phyloP scores from a whole-genome alignment of 2,113 vertebrate species.

The Sialia sialis region DNA sequence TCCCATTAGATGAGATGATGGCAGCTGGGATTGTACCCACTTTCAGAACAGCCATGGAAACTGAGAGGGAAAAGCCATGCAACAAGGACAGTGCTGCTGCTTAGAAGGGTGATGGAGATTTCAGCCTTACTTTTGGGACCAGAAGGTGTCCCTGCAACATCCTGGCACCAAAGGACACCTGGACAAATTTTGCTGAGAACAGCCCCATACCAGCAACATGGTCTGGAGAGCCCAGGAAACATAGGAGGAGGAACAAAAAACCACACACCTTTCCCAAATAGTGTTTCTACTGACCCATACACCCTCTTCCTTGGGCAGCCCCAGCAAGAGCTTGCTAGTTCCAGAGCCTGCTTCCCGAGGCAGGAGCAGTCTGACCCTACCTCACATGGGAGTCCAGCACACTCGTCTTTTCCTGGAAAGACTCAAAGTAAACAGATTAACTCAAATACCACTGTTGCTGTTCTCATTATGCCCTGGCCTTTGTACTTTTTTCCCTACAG shows the following conservation, averaged over 20 bases:
- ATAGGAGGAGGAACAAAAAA: background rate
- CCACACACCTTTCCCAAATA: background rate
- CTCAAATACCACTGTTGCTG: background rate
- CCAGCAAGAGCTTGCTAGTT: background rate
- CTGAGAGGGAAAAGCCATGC: background rate
- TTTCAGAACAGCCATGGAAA: background rate
- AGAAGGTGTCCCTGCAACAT: background rate
- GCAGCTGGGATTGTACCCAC: background rate
- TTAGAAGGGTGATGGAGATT: background rate
- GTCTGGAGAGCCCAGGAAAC: background rate
- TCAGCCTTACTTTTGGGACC: background rate
- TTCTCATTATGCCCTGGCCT: background rate
- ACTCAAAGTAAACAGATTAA: background rate
- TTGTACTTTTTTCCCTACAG: background rate
- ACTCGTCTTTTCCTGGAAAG: background rate
- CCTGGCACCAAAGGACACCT: background rate
- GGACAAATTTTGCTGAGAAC: background rate
- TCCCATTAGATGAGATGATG: background rate
- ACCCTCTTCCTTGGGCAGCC: background rate
- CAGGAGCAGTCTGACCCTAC: background rate
- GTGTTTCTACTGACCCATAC: accelerated
- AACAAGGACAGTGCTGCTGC: background rate
- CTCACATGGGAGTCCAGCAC: background rate
- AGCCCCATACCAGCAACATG: accelerated
- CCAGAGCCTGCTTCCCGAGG: accelerated